Evolutionary conservation across 1,140 invertebrate species (phyloP).

Genomic region (Drosophila chauvacae): DNA sequence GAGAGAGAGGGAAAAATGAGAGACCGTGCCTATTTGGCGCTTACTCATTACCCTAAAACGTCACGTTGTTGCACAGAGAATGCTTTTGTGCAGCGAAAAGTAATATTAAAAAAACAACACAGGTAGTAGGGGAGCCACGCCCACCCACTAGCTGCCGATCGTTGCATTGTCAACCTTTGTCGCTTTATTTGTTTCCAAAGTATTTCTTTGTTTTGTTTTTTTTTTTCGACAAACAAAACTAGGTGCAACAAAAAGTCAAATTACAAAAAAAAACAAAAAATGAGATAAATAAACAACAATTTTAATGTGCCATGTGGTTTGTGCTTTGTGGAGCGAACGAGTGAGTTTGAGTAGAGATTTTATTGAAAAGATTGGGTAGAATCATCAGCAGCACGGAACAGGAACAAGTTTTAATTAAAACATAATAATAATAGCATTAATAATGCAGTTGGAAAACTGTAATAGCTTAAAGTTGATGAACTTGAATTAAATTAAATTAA

Average conservation of each 20-base stretch:
- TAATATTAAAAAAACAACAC: background rate
- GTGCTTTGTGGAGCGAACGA: background rate
- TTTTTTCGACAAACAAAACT: conserved; percentile 14
- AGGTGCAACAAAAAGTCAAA: conserved; percentile 8
- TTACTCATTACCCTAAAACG: conserved; percentile 51
- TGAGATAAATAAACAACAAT: conserved; percentile 23
- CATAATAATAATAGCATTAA: background rate
- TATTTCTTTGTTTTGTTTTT: conserved; percentile 1
- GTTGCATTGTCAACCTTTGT: conserved; percentile 33
- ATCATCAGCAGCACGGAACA: conserved; percentile 8
- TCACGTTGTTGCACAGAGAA: conserved; percentile 42
- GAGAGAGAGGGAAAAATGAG: background rate
- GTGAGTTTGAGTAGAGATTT: background rate
- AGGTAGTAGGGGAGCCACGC: conserved; percentile 21
- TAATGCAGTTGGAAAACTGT: background rate
- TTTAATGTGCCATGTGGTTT: conserved; percentile 18
- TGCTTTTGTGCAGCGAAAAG: conserved; percentile 17
- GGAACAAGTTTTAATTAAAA: background rate
- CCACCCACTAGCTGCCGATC: conserved; percentile 36
- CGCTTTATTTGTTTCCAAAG: conserved; percentile 8
- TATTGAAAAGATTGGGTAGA: conserved; percentile 5
- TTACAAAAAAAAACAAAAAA: conserved; percentile 3
- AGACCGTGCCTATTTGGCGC: conserved; percentile 38
- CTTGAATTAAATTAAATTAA: background rate
- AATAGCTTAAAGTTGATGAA: background rate